Evolutionary conservation across 2,888 invertebrate genomes (phyloP), one percentile per base, ranked within the genome.

Genomic region (Erebia epiphron): DNA sequence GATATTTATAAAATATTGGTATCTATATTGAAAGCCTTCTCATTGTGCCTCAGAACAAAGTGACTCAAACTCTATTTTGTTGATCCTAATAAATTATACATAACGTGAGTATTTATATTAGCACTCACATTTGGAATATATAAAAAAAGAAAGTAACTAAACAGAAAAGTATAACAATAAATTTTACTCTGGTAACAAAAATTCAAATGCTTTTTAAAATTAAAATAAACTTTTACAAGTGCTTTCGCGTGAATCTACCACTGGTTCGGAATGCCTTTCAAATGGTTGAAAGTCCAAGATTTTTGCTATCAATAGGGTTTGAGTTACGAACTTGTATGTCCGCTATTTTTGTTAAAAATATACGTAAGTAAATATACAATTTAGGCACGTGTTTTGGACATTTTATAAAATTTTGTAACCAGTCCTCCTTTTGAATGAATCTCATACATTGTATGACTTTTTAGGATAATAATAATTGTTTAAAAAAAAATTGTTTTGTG

Each of bases 271-370:
- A 26, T 26, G 26, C 1, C 4, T 3, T 26, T 26, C 26, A 4
- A 11, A 9, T 54, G 16, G 2, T 54, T 16, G 18, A 9, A 3
- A 18, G 16, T 2, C 18, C n/a, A 5, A 50, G 8, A 14, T 50
- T 50, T n/a, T 50, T 54, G n/a, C n/a, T 50, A 50, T 16, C 16
- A 16, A 52, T 52, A 9, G n/a, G 9, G 54, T 54, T 16, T 18
- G 54, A 18, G 54, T 54, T 10, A 18, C 9, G 1, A 41, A 58
- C n/a, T 35, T n/a, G 16, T 35, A 41, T 21, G 5, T 10, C 4
- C 41, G 41, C 16, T 64, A 64, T 64, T 64, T 64, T 64, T 64
- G 64, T 18, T 64, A 64, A 35, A 52, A 54, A 21, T 54, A 41
- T 21, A 41, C 11, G 10, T 18, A 54, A 56, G 7, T 52, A 18